Evolutionary conservation across 2,888 invertebrate species (phyloP), one percentile per base, ranked within the genome.

Genomic region (Drosophila affinis): DNA sequence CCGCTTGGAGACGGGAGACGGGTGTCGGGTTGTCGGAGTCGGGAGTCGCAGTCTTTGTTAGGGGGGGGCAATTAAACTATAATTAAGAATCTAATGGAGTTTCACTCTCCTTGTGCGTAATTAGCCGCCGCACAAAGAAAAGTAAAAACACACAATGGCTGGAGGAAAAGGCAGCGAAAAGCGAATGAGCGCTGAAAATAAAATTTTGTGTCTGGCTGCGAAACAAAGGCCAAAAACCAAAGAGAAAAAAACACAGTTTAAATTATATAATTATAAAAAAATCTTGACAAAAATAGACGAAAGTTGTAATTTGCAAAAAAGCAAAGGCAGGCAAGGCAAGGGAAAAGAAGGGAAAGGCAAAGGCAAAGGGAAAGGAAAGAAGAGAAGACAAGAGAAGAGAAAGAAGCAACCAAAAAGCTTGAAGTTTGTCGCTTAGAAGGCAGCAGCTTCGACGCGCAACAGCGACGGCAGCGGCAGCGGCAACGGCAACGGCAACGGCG

Each of bases 221-320:
- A 77, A 77, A 75, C 79, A 79, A 81, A 67, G 78, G 75, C 61
- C 69, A 53, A 53, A 72, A 74, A 54, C 44, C 32, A 47, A 64
- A 63, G 44, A 51, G 39, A 52, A 62, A 63, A 67, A 70, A 75
- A 75, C 71, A 67, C 74, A 64, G 70, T 78, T 87, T 87, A 88
- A 90, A 89, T 89, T 89, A 89, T 89, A 89, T 89, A 89, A 89
- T 89, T 89, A 79, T 82, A 84, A 75, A 79, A 81, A 86, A 87
- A 87, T 84, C 87, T 88, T 87, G 87, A 87, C 89, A 79, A 88
- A 87, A 88, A 88, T 78, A 88, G 87, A 86, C 85, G 87, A 88
- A 86, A 86, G 85, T 87, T 76, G 87, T 84, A 87, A 85, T 87
- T 88, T 88, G 84, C 79, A 84, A 84, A 62, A 61, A 72, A 72